These are phyloP conservation scores for Campoplex nolae DNA, from an alignment of 2,888 invertebrate genomes.

Conservation along the genomic window DNA sequence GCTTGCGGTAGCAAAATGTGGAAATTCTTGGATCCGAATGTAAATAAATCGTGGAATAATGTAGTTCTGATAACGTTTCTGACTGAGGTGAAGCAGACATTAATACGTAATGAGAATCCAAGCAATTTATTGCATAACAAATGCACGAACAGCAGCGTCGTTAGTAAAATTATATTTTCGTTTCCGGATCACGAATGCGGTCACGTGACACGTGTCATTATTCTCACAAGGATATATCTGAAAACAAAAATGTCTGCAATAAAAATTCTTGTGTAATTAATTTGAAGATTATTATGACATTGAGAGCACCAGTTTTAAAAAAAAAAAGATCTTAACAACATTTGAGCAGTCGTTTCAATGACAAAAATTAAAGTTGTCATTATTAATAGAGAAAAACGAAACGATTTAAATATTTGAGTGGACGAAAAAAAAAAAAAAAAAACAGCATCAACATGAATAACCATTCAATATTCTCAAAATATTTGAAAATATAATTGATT, in stretches of 20 bases:
- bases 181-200: background rate
- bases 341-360: background rate
- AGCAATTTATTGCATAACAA: background rate
- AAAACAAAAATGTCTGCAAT: background rate
- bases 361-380: too few species aligned
- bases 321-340: background rate
- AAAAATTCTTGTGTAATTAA: background rate
- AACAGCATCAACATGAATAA: background rate
- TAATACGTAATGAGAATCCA: background rate
- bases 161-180: background rate
- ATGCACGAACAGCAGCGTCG: background rate
- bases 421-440: background rate
- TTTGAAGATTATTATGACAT: background rate
- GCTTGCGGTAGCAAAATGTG: constrained; percentile 5
- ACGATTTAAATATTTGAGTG: background rate
- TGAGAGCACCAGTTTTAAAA: too few species aligned
- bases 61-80: background rate
- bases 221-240: background rate
- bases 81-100: background rate
- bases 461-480: background rate
- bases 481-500: background rate
- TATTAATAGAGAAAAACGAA: background rate
- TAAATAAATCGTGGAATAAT: background rate
- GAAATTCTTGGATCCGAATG: background rate
- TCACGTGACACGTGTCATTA: background rate